phyloP scores from a whole-genome alignment of 2,113 vertebrate genomes.

The Rhinichthys klamathensis region DNA sequence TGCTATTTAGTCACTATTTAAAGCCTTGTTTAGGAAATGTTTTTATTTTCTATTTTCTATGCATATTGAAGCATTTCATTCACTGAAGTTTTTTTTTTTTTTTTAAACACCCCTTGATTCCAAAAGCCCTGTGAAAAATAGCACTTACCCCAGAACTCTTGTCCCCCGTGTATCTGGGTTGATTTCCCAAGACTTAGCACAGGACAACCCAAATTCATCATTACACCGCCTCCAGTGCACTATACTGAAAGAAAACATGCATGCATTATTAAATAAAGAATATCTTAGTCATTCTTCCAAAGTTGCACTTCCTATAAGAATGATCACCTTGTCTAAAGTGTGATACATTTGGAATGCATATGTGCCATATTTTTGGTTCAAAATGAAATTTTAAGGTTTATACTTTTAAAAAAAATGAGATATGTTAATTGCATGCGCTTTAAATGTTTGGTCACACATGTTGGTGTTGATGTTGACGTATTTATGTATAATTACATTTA shows the following conservation, averaged over 20 bases:
- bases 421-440: background rate
- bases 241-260: slow-evolving; percentile 53
- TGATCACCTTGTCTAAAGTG: slow-evolving; percentile 5
- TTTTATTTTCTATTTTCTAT: background rate
- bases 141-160: slow-evolving; percentile 20
- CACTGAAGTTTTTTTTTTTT: background rate
- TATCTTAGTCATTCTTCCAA: slow-evolving; percentile 20
- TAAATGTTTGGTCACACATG: background rate
- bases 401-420: too few species aligned
- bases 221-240: slow-evolving; percentile 34
- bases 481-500: background rate
- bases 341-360: background rate
- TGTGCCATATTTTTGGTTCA: too few species aligned
- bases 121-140: slow-evolving; percentile 10
- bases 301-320: slow-evolving; percentile 3
- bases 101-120: background rate
- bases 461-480: background rate
- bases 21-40: background rate
- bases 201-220: slow-evolving; percentile 51
- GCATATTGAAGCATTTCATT: background rate
- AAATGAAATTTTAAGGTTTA: too few species aligned
- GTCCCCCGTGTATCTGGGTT: slow-evolving; percentile 8
- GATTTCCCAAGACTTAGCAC: slow-evolving; percentile 14
- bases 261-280: slow-evolving; percentile 54
- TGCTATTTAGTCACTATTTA: background rate